Evolutionary conservation across 2,888 invertebrate species (phyloP), one percentile per base, ranked within the genome.

Genomic region (Cecidostiba fungosa): DNA sequence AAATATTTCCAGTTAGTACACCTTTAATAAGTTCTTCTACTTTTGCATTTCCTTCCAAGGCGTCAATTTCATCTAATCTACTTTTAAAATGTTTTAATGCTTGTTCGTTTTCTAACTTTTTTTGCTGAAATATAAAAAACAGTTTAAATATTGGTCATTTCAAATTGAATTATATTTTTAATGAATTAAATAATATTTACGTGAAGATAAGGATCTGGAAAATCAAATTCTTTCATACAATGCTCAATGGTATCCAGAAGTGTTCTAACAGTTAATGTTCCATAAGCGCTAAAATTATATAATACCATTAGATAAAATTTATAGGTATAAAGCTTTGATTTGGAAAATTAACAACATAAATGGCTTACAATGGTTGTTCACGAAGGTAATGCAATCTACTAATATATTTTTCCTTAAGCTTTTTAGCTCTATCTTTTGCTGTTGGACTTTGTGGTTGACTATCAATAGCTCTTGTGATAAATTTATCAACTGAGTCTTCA

Each of bases 161-260:
- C 16, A n/a, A 59, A 59, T 59, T 43, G 10, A 47, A 43, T 19
- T n/a, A 43, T 81, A 10, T 6, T n/a, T 43, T 19, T 29, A 50
- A 16, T 73, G 80, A 50, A 66, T 87, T 74, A 19, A 47, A 84
- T 70, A 70, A 70, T 82, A 91, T 91, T 92, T 92, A 95, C 95
- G 90, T 94, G 94, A 74, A 95, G 92, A 91, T 95, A 96, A 12
- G 98, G 97, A 94, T 99, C 99, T 89, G 97, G 96, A 93, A 99
- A 99, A 87, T 98, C 97, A 92, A 97, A 97, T 91, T 98, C 97
- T 90, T 97, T 96, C 92, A 99, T 95, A 91, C 97, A 97, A 91
- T 98, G 98, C 94, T 98, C 98, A 91, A 98, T 97, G 90, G 98
- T 96, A 93, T 99, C 98, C 89, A 99, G 94, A 88, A 99, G 95